Conservation (phyloP, 2,113 vertebrate species). For the Microcebus tavaratra region DNA sequence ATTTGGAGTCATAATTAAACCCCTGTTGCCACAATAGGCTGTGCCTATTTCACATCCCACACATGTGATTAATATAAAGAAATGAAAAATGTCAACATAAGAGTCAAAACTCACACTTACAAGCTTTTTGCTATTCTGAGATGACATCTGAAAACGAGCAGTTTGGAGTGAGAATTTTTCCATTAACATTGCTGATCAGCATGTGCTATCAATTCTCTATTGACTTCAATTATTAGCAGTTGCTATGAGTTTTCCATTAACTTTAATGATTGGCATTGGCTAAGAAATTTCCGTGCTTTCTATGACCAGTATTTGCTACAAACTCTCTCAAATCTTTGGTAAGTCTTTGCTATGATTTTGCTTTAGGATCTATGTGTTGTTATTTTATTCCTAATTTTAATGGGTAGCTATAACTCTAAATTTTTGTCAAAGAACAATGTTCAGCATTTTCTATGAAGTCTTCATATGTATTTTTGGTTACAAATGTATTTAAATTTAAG, state of each 20-base stretch:
- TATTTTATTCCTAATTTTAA: constrained; percentile 44
- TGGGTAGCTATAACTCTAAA: background rate
- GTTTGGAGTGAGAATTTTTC: constrained; percentile 74
- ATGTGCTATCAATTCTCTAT: constrained; percentile 75
- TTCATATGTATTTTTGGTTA: background rate
- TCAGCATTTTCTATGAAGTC: background rate
- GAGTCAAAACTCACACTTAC: constrained; percentile 78
- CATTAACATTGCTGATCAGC: constrained; percentile 78
- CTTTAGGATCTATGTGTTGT: constrained; percentile 21
- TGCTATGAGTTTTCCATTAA: constrained; percentile 77
- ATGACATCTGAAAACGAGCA: constrained; percentile 74
- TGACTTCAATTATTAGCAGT: constrained; percentile 72
- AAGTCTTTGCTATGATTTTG: constrained; percentile 43
- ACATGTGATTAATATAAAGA: constrained; percentile 69
- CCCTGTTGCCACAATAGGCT: constrained; percentile 70
- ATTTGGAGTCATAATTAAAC: constrained; percentile 72
- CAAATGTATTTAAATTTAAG: background rate
- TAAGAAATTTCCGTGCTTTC: constrained; percentile 63
- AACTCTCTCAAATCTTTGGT: constrained; percentile 42
- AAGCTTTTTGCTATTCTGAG: constrained; percentile 68
- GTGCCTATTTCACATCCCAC: constrained; percentile 63
- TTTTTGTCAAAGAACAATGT: background rate
- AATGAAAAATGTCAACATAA: constrained; percentile 75
- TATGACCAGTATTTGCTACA: constrained; percentile 56
- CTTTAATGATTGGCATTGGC: constrained; percentile 71